A percentile compares a stretch with the other conserved stretches of the same genome.
These are phyloP conservation scores for Trididemnum nubilum DNA, from an alignment of 23 tunicate species.

Conservation along the genomic window DNA sequence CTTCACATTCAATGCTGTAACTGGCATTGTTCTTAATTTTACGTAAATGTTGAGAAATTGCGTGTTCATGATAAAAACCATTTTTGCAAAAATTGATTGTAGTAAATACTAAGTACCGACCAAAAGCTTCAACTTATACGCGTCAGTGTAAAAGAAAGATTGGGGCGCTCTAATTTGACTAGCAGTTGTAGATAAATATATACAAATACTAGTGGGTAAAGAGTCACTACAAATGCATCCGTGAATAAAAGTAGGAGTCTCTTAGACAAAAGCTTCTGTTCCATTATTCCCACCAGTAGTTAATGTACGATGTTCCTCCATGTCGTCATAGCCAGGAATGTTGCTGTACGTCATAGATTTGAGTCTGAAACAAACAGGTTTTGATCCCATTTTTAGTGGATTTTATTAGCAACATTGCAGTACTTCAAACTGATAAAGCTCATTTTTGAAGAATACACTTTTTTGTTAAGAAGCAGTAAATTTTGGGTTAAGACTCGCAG, in stretches of 20 bases:
- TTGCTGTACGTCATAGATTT: constrained; percentile 63
- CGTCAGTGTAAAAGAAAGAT: too few species aligned
- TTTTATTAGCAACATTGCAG: not conserved
- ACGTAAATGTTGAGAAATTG: too few species aligned
- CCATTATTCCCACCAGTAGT: constrained; percentile 47
- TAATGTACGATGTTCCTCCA: constrained; percentile 35
- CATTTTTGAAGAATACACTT: not conserved
- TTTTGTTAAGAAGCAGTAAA: too few species aligned
- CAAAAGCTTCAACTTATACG: too few species aligned
- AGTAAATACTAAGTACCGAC: too few species aligned
- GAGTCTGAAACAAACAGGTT: constrained; percentile 26
- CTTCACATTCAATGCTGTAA: too few species aligned
- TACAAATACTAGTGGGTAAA: not conserved
- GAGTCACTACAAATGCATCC: not conserved
- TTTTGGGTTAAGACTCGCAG: too few species aligned
- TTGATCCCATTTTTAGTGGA: not conserved
- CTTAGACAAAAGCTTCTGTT: constrained; percentile 75
- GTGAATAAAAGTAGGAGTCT: not conserved
- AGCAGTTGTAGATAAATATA: too few species aligned
- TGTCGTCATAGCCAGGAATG: constrained; percentile 60
- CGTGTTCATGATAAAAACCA: too few species aligned
- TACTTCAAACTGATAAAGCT: not conserved
- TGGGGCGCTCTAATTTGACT: too few species aligned
- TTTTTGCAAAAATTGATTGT: too few species aligned
- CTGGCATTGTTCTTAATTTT: too few species aligned